A percentile compares a stretch with the other conserved stretches of the same genome.
Conservation (phyloP, 2,113 vertebrate genomes). For the Indicator indicator region DNA sequence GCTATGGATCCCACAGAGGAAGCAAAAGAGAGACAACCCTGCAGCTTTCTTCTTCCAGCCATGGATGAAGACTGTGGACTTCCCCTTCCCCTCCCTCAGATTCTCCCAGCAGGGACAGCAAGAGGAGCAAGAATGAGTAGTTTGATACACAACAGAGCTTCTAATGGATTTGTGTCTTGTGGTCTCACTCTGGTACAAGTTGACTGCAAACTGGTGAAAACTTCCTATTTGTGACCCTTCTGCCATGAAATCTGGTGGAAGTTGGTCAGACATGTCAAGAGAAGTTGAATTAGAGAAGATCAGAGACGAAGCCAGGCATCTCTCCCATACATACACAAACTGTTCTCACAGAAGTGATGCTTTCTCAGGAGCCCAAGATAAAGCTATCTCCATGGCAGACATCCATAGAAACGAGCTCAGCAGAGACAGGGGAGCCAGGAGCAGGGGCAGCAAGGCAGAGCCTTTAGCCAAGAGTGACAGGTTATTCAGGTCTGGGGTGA, state of each 20-base stretch:
- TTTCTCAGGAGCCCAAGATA: not conserved
- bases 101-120: not conserved
- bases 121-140: not conserved
- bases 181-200: not conserved
- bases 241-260: not conserved
- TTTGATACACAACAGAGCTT: not conserved
- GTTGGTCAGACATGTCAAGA: not conserved
- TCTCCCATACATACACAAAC: not conserved
- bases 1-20: not conserved
- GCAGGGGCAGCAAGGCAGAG: not conserved
- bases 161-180: not conserved
- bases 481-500: conserved; percentile 47
- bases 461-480: not conserved
- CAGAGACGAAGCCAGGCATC: not conserved
- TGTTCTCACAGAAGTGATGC: not conserved
- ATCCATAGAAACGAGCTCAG: not conserved
- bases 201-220: not conserved
- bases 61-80: not conserved
- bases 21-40: not conserved
- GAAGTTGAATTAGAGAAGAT: not conserved
- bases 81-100: not conserved
- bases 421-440: not conserved
- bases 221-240: not conserved
- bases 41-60: not conserved
- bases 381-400: not conserved